These are phyloP conservation scores for Anableps anableps DNA, from an alignment of 2,797 vertebrate species.

Conservation along the genomic window DNA sequence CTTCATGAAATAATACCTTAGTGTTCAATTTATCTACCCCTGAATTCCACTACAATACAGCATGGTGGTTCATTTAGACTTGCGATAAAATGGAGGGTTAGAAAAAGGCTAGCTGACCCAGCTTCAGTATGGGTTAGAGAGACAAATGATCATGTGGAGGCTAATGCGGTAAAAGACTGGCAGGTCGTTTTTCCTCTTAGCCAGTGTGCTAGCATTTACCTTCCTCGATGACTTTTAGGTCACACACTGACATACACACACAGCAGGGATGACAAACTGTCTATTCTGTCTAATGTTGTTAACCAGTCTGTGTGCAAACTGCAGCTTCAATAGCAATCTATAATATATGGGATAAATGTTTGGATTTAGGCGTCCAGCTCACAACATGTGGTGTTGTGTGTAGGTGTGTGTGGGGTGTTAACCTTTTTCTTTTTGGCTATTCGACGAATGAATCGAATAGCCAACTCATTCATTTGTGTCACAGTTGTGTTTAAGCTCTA, in stretches of 20 bases:
- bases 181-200: constrained; percentile 67
- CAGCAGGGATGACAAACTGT: constrained; percentile 51
- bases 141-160: constrained; percentile 64
- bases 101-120: constrained; percentile 35
- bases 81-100: neutral
- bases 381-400: neutral
- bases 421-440: constrained; percentile 26
- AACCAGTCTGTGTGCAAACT: constrained; percentile 38
- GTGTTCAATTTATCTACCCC: neutral
- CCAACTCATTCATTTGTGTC: constrained; percentile 49
- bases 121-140: constrained; percentile 54
- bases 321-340: constrained; percentile 16
- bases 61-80: neutral
- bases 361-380: constrained; percentile 1
- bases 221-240: constrained; percentile 14
- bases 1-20: neutral
- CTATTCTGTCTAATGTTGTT: constrained; percentile 53
- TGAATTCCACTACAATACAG: neutral
- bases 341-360: constrained; percentile 6
- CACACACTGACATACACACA: constrained; percentile 24
- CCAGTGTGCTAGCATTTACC: constrained; percentile 16
- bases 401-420: constrained; percentile 13
- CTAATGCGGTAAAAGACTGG: constrained; percentile 64
- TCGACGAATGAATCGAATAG: no score
- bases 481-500: constrained; percentile 46